Conservation (phyloP, 1,140 invertebrate species). For the Drosophila dunni region DNA sequence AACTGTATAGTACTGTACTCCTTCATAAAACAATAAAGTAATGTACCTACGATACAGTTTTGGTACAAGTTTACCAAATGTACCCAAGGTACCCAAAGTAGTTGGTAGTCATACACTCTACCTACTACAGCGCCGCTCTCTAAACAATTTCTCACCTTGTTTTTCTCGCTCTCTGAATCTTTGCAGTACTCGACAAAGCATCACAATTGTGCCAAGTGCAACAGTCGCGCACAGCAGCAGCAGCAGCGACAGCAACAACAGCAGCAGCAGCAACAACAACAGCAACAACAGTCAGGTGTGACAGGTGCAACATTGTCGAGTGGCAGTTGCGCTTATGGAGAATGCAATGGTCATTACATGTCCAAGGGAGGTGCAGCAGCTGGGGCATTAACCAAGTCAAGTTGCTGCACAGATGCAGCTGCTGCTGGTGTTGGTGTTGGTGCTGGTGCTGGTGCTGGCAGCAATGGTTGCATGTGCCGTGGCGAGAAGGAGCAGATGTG, state of each 20-base stretch:
- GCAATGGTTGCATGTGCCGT: constrained; percentile 71
- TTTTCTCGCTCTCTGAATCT: background rate
- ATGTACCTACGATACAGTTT: too few relatives aligned
- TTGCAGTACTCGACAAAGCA: constrained; percentile 66
- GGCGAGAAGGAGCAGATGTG: constrained; percentile 65
- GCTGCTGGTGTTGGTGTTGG: constrained; percentile 33
- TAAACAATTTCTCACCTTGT: too few relatives aligned
- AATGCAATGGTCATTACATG: constrained; percentile 72
- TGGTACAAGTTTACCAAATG: too few relatives aligned
- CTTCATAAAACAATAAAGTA: too few relatives aligned
- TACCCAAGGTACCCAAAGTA: too few relatives aligned
- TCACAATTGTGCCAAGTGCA: constrained; percentile 74
- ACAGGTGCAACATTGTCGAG: constrained; percentile 25
- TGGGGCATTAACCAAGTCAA: constrained; percentile 13
- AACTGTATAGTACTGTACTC: too few relatives aligned
- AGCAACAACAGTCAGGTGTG: constrained; percentile 32
- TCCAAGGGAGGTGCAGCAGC: constrained; percentile 15
- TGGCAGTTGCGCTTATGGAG: constrained; percentile 64
- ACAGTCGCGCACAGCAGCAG: constrained; percentile 62
- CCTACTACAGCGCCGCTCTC: too few relatives aligned
- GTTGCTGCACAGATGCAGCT: constrained; percentile 22
- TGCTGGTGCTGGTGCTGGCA: constrained; percentile 1
- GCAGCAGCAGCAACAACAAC: constrained; percentile 47
- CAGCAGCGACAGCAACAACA: constrained; percentile 33
- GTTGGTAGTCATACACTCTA: too few relatives aligned